Percentiles rank a stretch among this genome's conserved stretches.
phyloP scores from a whole-genome alignment of 2,113 vertebrate species.

The Chitala chitala region DNA sequence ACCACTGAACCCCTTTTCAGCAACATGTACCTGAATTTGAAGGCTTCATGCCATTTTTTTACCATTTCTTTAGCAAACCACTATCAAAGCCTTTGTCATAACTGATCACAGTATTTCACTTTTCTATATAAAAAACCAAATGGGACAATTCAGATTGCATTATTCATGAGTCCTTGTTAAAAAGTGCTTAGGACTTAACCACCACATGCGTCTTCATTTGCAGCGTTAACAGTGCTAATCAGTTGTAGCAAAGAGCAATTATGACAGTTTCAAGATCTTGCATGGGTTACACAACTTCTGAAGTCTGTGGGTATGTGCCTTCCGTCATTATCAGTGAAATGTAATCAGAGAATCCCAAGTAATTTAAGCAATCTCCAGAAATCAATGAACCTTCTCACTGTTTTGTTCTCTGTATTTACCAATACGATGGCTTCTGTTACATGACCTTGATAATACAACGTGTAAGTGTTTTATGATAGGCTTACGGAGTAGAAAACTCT shows the following conservation, averaged over 20 bases:
- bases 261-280: not conserved
- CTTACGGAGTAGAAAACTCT: not conserved
- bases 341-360: not conserved
- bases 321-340: not conserved
- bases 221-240: no score
- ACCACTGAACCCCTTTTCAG: no score
- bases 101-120: not conserved
- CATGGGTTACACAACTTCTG: not conserved
- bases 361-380: not conserved
- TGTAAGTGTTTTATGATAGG: no score
- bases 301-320: not conserved
- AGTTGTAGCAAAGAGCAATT: no score
- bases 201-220: not conserved
- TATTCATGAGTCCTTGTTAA: no score
- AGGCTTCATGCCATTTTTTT: no score
- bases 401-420: not conserved
- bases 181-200: not conserved
- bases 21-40: no score
- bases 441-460: not conserved
- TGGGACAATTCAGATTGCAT: not conserved
- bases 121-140: not conserved
- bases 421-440: not conserved
- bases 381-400: not conserved
- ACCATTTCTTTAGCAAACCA: no score
- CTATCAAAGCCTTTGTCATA: no score